A percentile compares a stretch with the other conserved stretches of the same genome.
These are phyloP conservation scores for Anhinga anhinga DNA, from an alignment of 2,113 vertebrate genomes.

Conservation along the genomic window DNA sequence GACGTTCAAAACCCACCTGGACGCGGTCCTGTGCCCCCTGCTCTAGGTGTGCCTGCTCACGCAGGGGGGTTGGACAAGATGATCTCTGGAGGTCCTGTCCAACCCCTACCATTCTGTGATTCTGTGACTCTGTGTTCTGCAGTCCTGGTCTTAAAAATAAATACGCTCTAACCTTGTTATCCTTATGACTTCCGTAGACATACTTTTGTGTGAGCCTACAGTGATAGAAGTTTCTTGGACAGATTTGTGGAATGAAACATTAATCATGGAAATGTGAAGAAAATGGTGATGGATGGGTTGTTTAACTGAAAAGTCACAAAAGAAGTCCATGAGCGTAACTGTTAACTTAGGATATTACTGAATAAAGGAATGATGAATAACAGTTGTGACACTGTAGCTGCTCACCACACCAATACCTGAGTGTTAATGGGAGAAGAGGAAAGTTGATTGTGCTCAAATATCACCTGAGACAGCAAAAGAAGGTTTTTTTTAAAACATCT, in stretches of 20 bases:
- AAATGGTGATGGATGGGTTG: neutral
- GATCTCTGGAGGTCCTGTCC: no score
- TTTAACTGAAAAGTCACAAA: neutral
- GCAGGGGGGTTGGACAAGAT: no score
- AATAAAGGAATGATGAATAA: neutral
- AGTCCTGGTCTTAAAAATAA: neutral
- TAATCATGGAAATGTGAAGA: neutral
- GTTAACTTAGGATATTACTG: neutral
- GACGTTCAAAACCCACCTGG: no score
- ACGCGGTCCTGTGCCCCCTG: no score
- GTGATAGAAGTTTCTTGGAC: neutral
- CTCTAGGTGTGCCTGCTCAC: no score
- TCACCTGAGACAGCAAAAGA: neutral
- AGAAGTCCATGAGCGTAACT: neutral
- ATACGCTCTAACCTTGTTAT: neutral
- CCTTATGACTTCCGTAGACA: neutral
- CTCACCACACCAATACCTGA: neutral
- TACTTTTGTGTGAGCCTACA: neutral
- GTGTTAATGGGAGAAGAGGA: neutral
- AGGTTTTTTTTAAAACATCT: neutral
- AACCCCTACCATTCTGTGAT: no score
- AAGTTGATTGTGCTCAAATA: neutral
- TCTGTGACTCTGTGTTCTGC: neutral
- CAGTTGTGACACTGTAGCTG: neutral
- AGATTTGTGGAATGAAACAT: neutral